Evolutionary conservation across 2,888 invertebrate species (phyloP).

Genomic region (Leuctra nigra): DNA sequence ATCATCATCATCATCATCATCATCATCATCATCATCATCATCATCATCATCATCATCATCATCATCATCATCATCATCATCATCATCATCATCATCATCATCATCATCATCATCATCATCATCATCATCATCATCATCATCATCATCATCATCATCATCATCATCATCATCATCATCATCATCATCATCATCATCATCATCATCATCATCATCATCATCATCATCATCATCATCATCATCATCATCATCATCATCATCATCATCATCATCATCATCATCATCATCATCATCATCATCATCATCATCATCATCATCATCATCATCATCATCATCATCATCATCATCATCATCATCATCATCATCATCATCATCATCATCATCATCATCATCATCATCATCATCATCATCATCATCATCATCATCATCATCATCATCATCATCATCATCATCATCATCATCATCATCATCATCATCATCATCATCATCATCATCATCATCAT

Average conservation of each 20-base stretch:
- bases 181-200: not conserved
- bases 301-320: not conserved
- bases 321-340: not conserved
- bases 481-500: not conserved
- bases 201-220: not conserved
- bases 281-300: not conserved
- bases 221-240: not conserved
- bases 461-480: not conserved
- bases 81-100: not conserved
- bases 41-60: not conserved
- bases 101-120: not conserved
- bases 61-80: not conserved
- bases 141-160: not conserved
- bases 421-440: not conserved
- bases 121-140: not conserved
- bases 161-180: not conserved
- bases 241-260: not conserved
- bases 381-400: not conserved
- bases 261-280: not conserved
- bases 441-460: not conserved
- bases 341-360: not conserved
- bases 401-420: not conserved
- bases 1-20: not conserved
- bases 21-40: not conserved
- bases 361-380: not conserved